A percentile compares a stretch with the other conserved stretches of the same genome.
These are phyloP conservation scores for Paratilapia polleni DNA, from an alignment of 2,113 vertebrate species.

Conservation along the genomic window DNA sequence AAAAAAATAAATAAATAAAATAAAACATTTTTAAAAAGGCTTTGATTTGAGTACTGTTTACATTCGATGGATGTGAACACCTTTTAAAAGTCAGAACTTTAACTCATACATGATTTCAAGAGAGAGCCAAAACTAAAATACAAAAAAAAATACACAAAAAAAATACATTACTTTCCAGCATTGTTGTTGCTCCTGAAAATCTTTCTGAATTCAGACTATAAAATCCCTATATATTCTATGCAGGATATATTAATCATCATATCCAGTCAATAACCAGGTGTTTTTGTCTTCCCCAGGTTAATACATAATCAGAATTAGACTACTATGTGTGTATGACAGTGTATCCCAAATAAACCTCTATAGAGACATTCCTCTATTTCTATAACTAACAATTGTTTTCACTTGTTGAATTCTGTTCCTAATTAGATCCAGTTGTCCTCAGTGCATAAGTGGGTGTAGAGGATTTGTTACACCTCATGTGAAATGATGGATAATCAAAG, in stretches of 20 bases:
- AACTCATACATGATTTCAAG: neutral
- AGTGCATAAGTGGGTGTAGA: conserved; percentile 25
- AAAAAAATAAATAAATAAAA: neutral
- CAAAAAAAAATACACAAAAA: too few relatives aligned
- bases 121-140: neutral
- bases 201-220: neutral
- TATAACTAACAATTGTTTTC: conserved; percentile 14
- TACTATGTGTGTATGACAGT: neutral
- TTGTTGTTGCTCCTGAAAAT: neutral
- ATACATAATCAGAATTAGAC: neutral
- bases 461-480: conserved; percentile 21
- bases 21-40: neutral
- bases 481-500: conserved; percentile 53
- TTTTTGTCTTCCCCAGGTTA: neutral
- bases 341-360: neutral
- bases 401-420: neutral
- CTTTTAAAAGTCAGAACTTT: conserved; percentile 27
- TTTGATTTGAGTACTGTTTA: neutral
- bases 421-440: conserved; percentile 26
- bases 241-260: neutral
- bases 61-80: conserved; percentile 15
- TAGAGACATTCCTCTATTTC: neutral
- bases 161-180: neutral
- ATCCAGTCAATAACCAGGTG: neutral
- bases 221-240: neutral